Evolutionary conservation across 2,113 vertebrate species (phyloP).

Genomic region (Taurulus bubalis): DNA sequence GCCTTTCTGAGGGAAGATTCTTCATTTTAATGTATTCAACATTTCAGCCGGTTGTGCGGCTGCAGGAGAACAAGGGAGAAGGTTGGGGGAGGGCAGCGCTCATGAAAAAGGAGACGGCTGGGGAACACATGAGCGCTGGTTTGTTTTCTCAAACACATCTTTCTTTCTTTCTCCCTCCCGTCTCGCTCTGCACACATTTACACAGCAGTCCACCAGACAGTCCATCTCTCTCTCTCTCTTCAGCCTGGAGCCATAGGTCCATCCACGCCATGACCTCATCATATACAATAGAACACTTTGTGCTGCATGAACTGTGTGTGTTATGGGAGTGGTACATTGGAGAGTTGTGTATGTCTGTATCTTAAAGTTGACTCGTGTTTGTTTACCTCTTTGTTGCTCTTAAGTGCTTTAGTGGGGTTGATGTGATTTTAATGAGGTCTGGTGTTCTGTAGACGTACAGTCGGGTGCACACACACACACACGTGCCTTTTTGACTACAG

Average conservation of each 20-base stretch:
- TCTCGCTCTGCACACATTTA: constrained; percentile 61
- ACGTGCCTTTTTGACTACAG: neutral
- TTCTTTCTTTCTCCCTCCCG: constrained; percentile 35
- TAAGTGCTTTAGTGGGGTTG: constrained; percentile 23
- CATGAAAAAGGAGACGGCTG: constrained; percentile 9
- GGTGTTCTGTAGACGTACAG: constrained; percentile 14
- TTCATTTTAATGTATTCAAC: neutral
- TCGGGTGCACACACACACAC: neutral
- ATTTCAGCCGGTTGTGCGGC: neutral
- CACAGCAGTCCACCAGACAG: constrained; percentile 33
- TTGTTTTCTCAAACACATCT: constrained; percentile 52
- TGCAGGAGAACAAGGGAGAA: constrained; percentile 14
- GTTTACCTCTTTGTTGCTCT: constrained; percentile 58
- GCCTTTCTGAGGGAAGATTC: too few relatives aligned
- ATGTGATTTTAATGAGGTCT: constrained; percentile 50
- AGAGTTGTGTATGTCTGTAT: constrained; percentile 16
- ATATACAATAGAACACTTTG: constrained; percentile 66
- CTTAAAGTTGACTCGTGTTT: constrained; percentile 39
- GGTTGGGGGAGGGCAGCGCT: constrained; percentile 19
- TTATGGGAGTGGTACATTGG: neutral
- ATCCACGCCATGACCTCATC: constrained; percentile 62
- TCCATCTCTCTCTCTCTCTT: constrained; percentile 11
- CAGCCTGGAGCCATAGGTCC: constrained; percentile 41
- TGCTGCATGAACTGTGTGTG: constrained; percentile 26
- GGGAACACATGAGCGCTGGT: constrained; percentile 36